Evolutionary conservation across 1,140 invertebrate genomes (phyloP), one percentile per base, ranked within the genome.

Genomic region (Megathymus violae): DNA sequence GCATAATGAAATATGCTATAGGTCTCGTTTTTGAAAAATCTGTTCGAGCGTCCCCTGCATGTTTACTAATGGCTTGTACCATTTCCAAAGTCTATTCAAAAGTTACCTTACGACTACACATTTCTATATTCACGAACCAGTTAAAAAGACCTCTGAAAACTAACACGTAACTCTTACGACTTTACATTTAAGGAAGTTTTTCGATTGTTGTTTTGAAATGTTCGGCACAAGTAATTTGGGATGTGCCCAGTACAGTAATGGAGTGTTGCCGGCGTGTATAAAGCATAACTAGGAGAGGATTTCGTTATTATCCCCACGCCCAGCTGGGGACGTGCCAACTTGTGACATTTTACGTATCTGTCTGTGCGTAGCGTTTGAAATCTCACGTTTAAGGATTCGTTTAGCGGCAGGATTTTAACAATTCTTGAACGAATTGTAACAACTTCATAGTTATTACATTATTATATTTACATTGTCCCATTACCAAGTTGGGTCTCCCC

Each of bases 261-360:
- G 50, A 40, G 50, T 52, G 50, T 40, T 17, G 31, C 16, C 10
- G 48, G 34, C 31, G 48, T 9, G 14, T 19, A 40, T 40, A 52
- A 40, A 25, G 50, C 17, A 52, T 40, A 38, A 40, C 50, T 52
- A 51, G 50, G 50, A 40, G 50, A 25, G 50, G 50, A 52, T 52
- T 52, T 52, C 19, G 50, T 52, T 52, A 40, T 22, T 22, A 52
- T 36, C 34, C n/a, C 40, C 50, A 25, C 50, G 50, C 17, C 11
- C 34, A n/a, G n/a, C 43, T 52, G 48, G 11, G 14, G 6, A 44
- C 7, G 17, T 51, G 31, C 48, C 48, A 51, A 51, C 13, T 36
- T 7, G 47, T 51, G 48, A 38, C 34, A 11, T 52, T 52, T 52
- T 51, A 51, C 27, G 25, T 22, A 22, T 48, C 19, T 27, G 27